These are phyloP conservation scores for Resseliella maxima DNA, from an alignment of 2,888 invertebrate genomes.

Conservation along the genomic window DNA sequence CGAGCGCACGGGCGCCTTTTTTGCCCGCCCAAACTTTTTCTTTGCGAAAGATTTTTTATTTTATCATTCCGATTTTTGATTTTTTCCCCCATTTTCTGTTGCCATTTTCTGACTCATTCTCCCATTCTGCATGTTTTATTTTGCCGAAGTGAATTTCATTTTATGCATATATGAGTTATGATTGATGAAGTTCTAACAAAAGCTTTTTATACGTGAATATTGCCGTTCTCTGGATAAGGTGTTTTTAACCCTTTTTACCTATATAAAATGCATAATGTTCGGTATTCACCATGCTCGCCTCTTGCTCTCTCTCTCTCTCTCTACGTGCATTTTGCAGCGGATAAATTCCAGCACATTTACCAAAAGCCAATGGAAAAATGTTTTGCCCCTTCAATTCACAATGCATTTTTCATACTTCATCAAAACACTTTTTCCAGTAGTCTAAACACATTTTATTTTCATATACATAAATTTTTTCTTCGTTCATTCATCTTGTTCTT, in stretches of 20 bases:
- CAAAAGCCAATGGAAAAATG: neutral
- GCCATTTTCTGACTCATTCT: neutral
- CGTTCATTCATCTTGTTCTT: too few species aligned
- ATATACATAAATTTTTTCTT: too few species aligned
- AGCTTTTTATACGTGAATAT: neutral
- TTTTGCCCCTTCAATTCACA: neutral
- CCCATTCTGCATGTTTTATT: neutral
- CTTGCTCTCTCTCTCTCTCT: neutral
- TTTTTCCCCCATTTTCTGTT: neutral
- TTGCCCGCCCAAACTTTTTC: neutral
- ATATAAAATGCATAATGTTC: neutral
- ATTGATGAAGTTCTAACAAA: constrained; percentile 50
- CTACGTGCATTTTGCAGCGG: neutral
- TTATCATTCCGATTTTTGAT: constrained; percentile 33
- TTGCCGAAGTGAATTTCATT: neutral
- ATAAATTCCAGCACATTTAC: neutral
- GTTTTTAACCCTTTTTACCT: neutral
- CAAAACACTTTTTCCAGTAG: neutral
- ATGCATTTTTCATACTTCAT: neutral
- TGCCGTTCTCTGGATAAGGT: neutral
- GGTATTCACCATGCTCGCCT: too few species aligned
- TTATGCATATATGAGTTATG: constrained; percentile 42
- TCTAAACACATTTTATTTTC: neutral
- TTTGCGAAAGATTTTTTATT: constrained; percentile 30
- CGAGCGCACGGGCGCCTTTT: neutral